A percentile compares a stretch with the other conserved stretches of the same genome.
phyloP scores from a whole-genome alignment of 2,113 vertebrate species.

The Vulpes lagopus region DNA sequence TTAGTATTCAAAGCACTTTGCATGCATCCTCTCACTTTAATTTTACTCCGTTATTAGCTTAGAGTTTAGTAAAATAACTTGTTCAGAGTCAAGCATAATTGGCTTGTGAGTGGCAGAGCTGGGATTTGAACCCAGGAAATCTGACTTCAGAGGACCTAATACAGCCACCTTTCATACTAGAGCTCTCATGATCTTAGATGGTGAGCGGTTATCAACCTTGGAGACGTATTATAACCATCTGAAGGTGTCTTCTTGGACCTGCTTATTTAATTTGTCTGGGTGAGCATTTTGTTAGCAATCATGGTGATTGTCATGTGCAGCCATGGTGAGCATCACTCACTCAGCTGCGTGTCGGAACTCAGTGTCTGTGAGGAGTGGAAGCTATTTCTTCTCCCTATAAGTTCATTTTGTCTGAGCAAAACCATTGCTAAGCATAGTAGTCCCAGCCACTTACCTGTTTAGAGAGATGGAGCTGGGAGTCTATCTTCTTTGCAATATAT shows the following conservation, averaged over 20 bases:
- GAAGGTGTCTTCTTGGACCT: background rate
- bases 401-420: background rate
- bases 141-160: background rate
- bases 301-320: background rate
- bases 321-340: background rate
- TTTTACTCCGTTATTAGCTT: slow-evolving; percentile 43
- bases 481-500: background rate
- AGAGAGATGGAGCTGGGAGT: background rate
- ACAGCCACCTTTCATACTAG: background rate
- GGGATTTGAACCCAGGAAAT: slow-evolving; percentile 24
- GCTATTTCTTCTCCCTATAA: background rate
- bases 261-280: background rate
- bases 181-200: background rate
- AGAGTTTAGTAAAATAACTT: slow-evolving; percentile 50
- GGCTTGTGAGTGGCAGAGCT: slow-evolving; percentile 15
- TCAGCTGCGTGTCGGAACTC: background rate
- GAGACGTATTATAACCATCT: background rate
- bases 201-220: background rate
- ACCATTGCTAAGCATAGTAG: background rate
- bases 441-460: background rate
- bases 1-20: slow-evolving; percentile 65
- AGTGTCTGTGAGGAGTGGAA: background rate
- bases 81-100: background rate
- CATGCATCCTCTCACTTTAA: slow-evolving; percentile 4
- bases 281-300: background rate